Evolutionary conservation across 37 sponge, comb jelly and placozoan species (phyloP).

Genomic region (Ianthella basta): DNA sequence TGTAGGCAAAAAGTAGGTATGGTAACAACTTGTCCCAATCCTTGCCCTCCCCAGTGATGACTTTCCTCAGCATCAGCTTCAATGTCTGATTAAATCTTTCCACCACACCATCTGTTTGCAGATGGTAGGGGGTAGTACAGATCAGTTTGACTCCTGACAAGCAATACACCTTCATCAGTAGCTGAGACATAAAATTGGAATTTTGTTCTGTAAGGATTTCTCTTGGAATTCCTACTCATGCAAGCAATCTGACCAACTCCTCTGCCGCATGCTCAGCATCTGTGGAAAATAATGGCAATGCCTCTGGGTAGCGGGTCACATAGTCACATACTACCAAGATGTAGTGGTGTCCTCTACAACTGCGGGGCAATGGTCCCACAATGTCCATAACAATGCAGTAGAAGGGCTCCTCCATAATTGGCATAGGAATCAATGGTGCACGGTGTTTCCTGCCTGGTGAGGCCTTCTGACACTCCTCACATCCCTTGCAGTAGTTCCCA

Average conservation of each 20-base stretch:
- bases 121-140: constrained; percentile 48
- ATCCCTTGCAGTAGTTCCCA: constrained; percentile 42
- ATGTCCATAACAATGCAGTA: constrained; percentile 62
- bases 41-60: constrained; percentile 11
- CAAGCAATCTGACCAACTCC: constrained; percentile 32
- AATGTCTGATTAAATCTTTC: constrained; percentile 54
- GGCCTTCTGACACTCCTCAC: constrained; percentile 46
- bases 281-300: constrained; percentile 37
- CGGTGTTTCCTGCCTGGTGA: not conserved
- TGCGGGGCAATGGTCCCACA: constrained; percentile 53
- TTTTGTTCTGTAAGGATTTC: constrained; percentile 68
- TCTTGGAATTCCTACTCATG: constrained; percentile 53
- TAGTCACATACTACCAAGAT: constrained; percentile 60
- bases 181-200: constrained; percentile 47
- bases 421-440: constrained; percentile 63
- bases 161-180: constrained; percentile 43
- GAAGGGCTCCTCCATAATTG: constrained; percentile 56
- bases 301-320: constrained; percentile 66
- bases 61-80: constrained; percentile 46
- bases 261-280: constrained; percentile 51
- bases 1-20: constrained; percentile 59
- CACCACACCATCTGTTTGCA: constrained; percentile 49
- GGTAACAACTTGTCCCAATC: constrained; percentile 63
- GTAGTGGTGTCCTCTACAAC: constrained; percentile 38
- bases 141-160: constrained; percentile 32